Conservation (phyloP, 2,797 vertebrate species). For the Triplophysa yarkandensis region DNA sequence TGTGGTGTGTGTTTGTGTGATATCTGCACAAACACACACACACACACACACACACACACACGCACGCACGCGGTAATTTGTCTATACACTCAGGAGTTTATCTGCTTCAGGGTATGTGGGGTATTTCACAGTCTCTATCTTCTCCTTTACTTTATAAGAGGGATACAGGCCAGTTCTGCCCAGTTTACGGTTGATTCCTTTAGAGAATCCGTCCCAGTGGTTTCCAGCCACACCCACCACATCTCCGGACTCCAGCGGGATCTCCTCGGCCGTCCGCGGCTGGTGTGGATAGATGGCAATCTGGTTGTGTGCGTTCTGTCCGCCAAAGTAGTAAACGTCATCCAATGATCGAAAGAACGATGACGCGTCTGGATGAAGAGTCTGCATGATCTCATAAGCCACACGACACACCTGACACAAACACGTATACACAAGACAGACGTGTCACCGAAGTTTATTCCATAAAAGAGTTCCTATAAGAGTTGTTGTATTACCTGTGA, state of each 20-base stretch:
- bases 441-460: not conserved
- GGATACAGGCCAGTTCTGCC: constrained; percentile 96
- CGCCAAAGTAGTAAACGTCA: constrained; percentile 98
- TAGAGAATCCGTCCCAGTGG: constrained; percentile 98
- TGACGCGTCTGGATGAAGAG: constrained; percentile 93
- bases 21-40: constrained; percentile 47
- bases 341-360: constrained; percentile 95
- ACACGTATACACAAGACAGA: not conserved
- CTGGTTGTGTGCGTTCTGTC: constrained; percentile 98
- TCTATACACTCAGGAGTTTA: constrained; percentile 79
- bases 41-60: constrained; percentile 9
- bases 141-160: constrained; percentile 97
- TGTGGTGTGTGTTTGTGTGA: too few species aligned
- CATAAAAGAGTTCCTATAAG: constrained; percentile 38
- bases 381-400: constrained; percentile 99
- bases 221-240: constrained; percentile 96
- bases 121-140: constrained; percentile 96
- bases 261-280: constrained; percentile 88
- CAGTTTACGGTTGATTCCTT: constrained; percentile 95
- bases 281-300: constrained; percentile 92
- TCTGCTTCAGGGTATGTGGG: constrained; percentile 95
- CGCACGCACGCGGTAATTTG: constrained; percentile 15
- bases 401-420: constrained; percentile 94
- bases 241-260: constrained; percentile 94
- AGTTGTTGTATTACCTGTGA: constrained; percentile 83